Evolutionary conservation across 2,797 vertebrate genomes (phyloP).

Genomic region (Notolepis coatsorum): DNA sequence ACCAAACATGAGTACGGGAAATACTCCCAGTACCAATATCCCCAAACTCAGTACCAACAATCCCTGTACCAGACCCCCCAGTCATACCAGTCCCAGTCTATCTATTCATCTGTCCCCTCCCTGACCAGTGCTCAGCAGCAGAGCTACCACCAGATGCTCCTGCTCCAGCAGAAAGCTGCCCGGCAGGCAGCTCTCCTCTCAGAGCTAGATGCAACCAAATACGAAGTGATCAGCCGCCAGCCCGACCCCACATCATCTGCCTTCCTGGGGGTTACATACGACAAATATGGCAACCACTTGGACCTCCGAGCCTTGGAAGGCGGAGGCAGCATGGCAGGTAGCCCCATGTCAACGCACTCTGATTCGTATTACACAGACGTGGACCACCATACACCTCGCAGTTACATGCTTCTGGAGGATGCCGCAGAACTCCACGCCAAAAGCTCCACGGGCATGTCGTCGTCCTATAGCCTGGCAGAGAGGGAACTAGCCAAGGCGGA

Average conservation of each 20-base stretch:
- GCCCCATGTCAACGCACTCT: slow-evolving; percentile 94
- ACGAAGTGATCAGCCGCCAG: slow-evolving; percentile 93
- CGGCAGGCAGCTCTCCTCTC: slow-evolving; percentile 91
- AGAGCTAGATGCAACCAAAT: slow-evolving; percentile 92
- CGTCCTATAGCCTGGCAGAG: slow-evolving; percentile 93
- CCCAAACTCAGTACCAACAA: slow-evolving; percentile 85
- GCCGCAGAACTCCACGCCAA: slow-evolving; percentile 95
- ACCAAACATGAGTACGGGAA: slow-evolving; percentile 94
- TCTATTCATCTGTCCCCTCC: slow-evolving; percentile 95
- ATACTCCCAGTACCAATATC: slow-evolving; percentile 91
- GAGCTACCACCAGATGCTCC: slow-evolving; percentile 92
- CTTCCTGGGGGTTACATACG: slow-evolving; percentile 88
- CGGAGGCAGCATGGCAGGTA: slow-evolving; percentile 88
- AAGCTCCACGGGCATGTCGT: slow-evolving; percentile 87
- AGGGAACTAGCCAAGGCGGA: slow-evolving; percentile 96
- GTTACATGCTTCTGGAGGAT: slow-evolving; percentile 96
- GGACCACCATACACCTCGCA: slow-evolving; percentile 90
- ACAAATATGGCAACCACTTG: slow-evolving; percentile 90
- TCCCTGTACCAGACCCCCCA: slow-evolving; percentile 92
- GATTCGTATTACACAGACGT: slow-evolving; percentile 97
- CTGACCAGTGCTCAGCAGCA: slow-evolving; percentile 91
- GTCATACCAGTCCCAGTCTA: slow-evolving; percentile 94
- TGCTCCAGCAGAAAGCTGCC: slow-evolving; percentile 94
- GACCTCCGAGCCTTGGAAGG: slow-evolving; percentile 94
- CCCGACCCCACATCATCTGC: slow-evolving; percentile 87